Evolutionary conservation across 2,888 invertebrate species (phyloP), one percentile per base, ranked within the genome.

Genomic region (Drosophila diplacantha): DNA sequence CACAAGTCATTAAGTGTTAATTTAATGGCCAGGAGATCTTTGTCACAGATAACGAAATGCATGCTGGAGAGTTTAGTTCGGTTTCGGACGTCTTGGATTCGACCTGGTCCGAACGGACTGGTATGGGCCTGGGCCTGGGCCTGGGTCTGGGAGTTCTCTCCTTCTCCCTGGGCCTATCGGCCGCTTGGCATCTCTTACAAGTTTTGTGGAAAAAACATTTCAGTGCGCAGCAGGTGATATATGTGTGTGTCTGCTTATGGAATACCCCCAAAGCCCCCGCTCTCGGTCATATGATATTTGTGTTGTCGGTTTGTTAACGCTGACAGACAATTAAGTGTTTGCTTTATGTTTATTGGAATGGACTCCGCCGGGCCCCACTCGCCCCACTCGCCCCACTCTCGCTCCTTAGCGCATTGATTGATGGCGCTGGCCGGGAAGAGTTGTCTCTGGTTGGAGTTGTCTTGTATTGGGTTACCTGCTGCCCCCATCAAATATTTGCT

Each of bases 311-410:
- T 79, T 83, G 84, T 80, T 80, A 80, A 81, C 80, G 78, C 79
- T 81, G 84, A 83, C 84, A 81, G 84, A 82, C 80, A 81, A 81
- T 81, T 81, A 81, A 81, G 84, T 81, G 83, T 82, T 77, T 83
- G 80, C 83, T 81, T 81, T 81, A 81, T 80, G 84, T 80, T 80
- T 80, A 80, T 80, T 83, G 80, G 83, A 80, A 80, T 82, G 81
- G 80, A 83, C 81, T 71, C 46, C 37, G 9, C 39, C 41, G 26
- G 53, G 22, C 50, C 75, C 59, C 72, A 53, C 75, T 59, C 50
- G 3, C 26, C 9, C 3, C 6, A 2, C 0, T 22, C 22, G 22
- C 22, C 11, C 26, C 26, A 9, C 9, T 26, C 12, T 14, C 4
- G 62, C 81, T 57, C 75, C 81, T 81, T 78, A 81, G 79, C 83